Evolutionary conservation across 2,797 vertebrate genomes (phyloP).

Genomic region (Semotilus atromaculatus): DNA sequence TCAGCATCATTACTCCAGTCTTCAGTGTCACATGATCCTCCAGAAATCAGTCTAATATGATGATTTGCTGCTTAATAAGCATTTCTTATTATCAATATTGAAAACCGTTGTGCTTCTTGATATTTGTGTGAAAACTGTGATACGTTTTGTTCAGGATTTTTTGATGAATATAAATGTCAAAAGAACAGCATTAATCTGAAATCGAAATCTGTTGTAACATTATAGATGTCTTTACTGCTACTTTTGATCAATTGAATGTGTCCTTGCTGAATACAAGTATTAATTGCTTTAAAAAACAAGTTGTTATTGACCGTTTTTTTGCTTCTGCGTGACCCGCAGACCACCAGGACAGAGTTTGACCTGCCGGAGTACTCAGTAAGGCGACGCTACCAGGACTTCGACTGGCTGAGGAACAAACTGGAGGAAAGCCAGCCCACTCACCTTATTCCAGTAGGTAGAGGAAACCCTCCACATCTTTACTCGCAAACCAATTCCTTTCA

Average conservation of each 20-base stretch:
- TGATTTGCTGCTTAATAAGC: too few relatives aligned
- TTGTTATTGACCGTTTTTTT: not conserved
- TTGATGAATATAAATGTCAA: too few relatives aligned
- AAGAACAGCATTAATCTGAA: too few relatives aligned
- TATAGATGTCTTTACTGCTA: not conserved
- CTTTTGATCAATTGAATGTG: not conserved
- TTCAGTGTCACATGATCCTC: not conserved
- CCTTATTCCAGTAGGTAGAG: slow-evolving; percentile 93
- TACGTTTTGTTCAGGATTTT: too few relatives aligned
- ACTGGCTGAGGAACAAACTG: slow-evolving; percentile 94
- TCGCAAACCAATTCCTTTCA: not conserved
- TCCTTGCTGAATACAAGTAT: not conserved
- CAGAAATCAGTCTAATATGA: too few relatives aligned
- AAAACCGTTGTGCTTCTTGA: too few relatives aligned
- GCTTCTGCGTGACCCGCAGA: slow-evolving; percentile 74
- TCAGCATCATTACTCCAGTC: not conserved
- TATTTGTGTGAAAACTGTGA: too few relatives aligned
- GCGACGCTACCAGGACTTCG: slow-evolving; percentile 96
- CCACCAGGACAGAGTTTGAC: slow-evolving; percentile 92
- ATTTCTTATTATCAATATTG: too few relatives aligned
- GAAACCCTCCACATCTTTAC: not conserved
- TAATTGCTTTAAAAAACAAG: not conserved
- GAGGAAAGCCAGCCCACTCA: slow-evolving; percentile 98
- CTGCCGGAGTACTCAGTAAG: slow-evolving; percentile 93
- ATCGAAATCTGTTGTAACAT: too few relatives aligned